Conservation (phyloP, 1,140 invertebrate species). For the Cepaea nemoralis region DNA sequence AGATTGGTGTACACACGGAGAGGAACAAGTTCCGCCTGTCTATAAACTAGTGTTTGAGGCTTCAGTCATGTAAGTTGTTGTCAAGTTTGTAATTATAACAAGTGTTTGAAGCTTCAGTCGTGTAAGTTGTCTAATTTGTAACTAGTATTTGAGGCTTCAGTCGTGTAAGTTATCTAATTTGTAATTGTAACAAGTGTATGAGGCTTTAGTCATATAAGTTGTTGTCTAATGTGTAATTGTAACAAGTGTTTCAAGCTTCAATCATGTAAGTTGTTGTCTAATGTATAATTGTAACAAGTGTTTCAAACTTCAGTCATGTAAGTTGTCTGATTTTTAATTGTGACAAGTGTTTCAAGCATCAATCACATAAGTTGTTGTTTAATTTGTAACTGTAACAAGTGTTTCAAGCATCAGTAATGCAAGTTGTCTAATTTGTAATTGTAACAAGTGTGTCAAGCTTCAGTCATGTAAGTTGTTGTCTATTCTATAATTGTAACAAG, state of each 20-base stretch:
- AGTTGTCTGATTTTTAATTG: too few species aligned
- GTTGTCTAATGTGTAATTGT: too few species aligned
- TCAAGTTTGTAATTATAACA: not conserved
- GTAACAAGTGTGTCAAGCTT: constrained; percentile 59
- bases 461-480: constrained; percentile 49
- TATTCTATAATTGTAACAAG: not conserved
- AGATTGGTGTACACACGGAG: constrained; percentile 51
- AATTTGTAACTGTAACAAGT: not conserved
- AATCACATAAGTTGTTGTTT: constrained; percentile 49
- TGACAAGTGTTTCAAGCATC: constrained; percentile 62
- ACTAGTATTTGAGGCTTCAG: constrained; percentile 60
- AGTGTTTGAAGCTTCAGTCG: not conserved
- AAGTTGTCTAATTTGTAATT: too few species aligned
- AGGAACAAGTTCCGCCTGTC: constrained; percentile 54
- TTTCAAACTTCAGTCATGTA: constrained; percentile 50
- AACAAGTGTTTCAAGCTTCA: constrained; percentile 60
- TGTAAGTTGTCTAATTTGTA: too few species aligned
- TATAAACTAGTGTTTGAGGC: constrained; percentile 64
- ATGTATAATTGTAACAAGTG: constrained; percentile 52
- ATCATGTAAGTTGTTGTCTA: too few species aligned
- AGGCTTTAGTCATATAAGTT: not conserved
- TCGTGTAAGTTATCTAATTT: constrained; percentile 47
- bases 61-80: constrained; percentile 51
- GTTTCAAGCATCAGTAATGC: not conserved
- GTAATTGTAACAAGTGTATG: not conserved